These are phyloP conservation scores for Timandra comae DNA, from an alignment of 2,888 invertebrate species.

Conservation along the genomic window DNA sequence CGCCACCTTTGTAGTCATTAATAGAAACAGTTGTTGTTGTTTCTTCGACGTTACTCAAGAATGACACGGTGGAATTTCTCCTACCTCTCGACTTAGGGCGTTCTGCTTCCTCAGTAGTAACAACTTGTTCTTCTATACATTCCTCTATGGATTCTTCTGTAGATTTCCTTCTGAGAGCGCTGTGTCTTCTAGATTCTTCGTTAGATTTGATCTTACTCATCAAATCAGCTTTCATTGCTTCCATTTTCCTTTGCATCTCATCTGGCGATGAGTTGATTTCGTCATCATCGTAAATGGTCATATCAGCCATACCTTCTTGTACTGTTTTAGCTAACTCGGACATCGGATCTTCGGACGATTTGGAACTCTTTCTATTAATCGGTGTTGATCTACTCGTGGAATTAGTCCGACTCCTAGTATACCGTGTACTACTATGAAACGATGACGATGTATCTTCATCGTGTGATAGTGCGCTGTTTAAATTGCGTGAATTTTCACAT, in stretches of 20 bases:
- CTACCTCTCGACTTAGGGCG: constrained; percentile 59
- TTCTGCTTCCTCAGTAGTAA: constrained; percentile 36
- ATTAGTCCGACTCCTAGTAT: constrained; percentile 44
- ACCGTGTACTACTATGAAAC: constrained; percentile 51
- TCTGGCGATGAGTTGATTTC: constrained; percentile 35
- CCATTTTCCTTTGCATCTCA: constrained; percentile 57
- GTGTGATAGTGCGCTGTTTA: constrained; percentile 57
- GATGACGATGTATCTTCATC: constrained; percentile 62
- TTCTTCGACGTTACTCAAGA: constrained; percentile 42
- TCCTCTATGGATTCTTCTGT: constrained; percentile 62
- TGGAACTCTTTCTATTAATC: constrained; percentile 50
- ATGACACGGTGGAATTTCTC: constrained; percentile 52
- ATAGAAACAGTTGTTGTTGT: constrained; percentile 31
- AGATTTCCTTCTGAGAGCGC: constrained; percentile 46
- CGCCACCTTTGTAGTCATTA: constrained; percentile 31
- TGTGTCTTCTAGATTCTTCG: constrained; percentile 38
- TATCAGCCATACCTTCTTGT: constrained; percentile 74
- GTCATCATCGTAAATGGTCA: constrained; percentile 55
- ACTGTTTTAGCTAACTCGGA: constrained; percentile 73
- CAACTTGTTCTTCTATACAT: constrained; percentile 52
- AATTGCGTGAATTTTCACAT: constrained; percentile 55
- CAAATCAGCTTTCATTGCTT: constrained; percentile 54
- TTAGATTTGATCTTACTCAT: constrained; percentile 58
- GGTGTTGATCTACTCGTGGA: constrained; percentile 50
- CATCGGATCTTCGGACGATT: constrained; percentile 53